Conservation (phyloP, 2,797 vertebrate genomes). For the Masticophis lateralis region DNA sequence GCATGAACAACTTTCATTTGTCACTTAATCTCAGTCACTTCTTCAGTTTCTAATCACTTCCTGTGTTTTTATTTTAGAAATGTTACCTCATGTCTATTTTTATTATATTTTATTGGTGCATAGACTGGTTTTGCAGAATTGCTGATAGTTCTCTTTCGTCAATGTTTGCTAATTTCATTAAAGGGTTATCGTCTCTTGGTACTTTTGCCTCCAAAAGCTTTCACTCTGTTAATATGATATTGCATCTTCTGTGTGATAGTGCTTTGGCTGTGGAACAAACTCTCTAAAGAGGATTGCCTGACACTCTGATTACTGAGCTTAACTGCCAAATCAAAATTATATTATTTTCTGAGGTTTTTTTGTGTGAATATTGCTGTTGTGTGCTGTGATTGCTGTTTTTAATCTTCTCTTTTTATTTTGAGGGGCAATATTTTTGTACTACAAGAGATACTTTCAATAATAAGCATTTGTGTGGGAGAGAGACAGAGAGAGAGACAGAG, state of each 20-base stretch:
- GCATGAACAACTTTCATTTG: not conserved
- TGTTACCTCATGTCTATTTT: not conserved
- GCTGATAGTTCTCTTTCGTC: not conserved
- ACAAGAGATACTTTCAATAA: not conserved
- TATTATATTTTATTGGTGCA: not conserved
- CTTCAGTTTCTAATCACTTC: not conserved
- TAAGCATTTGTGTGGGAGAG: not conserved
- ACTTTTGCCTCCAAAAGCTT: not conserved
- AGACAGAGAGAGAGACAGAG: no score
- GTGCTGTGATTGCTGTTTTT: not conserved
- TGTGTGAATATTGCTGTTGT: not conserved
- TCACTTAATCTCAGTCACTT: not conserved
- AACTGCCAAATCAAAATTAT: not conserved
- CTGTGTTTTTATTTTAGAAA: not conserved
- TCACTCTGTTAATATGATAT: not conserved
- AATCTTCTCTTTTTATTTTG: not conserved
- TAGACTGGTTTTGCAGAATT: not conserved
- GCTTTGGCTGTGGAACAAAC: not conserved
- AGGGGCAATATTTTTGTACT: not conserved
- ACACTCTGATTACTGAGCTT: not conserved
- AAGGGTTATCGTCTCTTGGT: not conserved
- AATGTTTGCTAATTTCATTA: not conserved
- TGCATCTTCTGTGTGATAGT: not conserved
- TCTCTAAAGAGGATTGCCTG: not conserved
- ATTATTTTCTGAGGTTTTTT: not conserved